These are phyloP conservation scores for Falco rusticolus DNA, from an alignment of 2,797 vertebrate species.

Conservation along the genomic window DNA sequence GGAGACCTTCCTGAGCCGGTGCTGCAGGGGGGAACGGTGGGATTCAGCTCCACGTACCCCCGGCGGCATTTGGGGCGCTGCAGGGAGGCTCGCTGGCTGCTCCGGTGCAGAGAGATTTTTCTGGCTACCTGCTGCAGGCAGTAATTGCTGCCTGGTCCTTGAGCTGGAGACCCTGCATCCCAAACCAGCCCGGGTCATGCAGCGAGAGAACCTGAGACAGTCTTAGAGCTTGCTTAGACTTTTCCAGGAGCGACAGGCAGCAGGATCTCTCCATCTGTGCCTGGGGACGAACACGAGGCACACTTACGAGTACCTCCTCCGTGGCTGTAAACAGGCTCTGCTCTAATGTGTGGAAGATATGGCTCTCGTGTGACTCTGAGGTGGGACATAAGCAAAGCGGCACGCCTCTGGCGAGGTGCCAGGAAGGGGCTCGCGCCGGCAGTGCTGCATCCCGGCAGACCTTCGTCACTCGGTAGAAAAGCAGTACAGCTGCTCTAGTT, in stretches of 20 bases:
- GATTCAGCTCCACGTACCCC: background rate
- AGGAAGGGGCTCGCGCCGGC: rapidly evolving
- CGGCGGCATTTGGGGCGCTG: rapidly evolving
- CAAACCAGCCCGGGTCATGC: background rate
- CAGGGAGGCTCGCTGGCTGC: background rate
- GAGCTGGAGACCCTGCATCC: background rate
- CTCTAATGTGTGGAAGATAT: rapidly evolving
- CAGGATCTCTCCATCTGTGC: background rate
- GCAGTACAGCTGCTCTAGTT: too few relatives aligned
- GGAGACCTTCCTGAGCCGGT: background rate
- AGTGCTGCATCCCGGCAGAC: rapidly evolving
- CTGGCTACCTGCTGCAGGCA: background rate
- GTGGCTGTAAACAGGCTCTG: background rate
- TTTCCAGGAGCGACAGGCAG: background rate
- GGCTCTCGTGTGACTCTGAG: rapidly evolving
- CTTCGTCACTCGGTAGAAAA: rapidly evolving
- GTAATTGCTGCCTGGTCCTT: background rate
- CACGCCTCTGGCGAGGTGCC: background rate
- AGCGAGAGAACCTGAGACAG: background rate
- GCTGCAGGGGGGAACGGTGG: background rate
- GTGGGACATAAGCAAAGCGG: rapidly evolving
- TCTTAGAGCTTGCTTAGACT: background rate
- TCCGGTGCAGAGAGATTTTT: background rate
- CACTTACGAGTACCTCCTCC: background rate
- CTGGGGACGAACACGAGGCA: background rate